Conservation (phyloP, 2,888 invertebrate genomes). For the Copidosoma aretas region DNA sequence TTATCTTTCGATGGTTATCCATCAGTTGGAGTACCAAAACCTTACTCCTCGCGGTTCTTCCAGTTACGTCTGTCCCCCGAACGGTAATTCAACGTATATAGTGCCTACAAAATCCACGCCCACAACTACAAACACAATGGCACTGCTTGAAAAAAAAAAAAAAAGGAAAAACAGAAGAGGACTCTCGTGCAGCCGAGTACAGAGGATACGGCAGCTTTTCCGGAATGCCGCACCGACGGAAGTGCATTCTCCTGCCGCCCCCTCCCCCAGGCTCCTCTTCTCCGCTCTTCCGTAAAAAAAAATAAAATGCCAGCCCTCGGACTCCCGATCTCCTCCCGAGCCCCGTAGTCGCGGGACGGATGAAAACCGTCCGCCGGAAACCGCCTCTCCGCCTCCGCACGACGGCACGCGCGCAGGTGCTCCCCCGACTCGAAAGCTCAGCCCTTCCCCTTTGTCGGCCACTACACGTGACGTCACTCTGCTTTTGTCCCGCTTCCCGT, state of each 20-base stretch:
- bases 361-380: conserved; percentile 24
- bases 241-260: conserved; percentile 35
- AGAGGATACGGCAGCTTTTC: conserved; percentile 9
- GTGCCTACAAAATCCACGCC: background rate
- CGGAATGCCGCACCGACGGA: conserved; percentile 23
- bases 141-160: too few species aligned
- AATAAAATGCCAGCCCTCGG: too few species aligned
- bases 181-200: too few species aligned
- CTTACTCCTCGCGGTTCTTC: too few species aligned
- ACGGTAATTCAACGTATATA: background rate
- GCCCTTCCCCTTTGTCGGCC: conserved; percentile 23
- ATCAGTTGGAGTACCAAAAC: background rate
- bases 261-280: conserved; percentile 23
- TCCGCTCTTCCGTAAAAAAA: background rate
- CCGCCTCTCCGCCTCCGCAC: background rate
- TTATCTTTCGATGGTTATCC: too few species aligned
- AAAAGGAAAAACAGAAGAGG: background rate
- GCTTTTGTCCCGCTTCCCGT: conserved; percentile 15
- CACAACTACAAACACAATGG: too few species aligned
- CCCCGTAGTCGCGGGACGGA: background rate
- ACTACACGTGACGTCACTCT: conserved; percentile 28
- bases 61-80: background rate
- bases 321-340: too few species aligned
- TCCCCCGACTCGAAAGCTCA: background rate
- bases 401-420: background rate